These are phyloP conservation scores for Murina feae DNA, from an alignment of 2,113 vertebrate species.

Conservation along the genomic window DNA sequence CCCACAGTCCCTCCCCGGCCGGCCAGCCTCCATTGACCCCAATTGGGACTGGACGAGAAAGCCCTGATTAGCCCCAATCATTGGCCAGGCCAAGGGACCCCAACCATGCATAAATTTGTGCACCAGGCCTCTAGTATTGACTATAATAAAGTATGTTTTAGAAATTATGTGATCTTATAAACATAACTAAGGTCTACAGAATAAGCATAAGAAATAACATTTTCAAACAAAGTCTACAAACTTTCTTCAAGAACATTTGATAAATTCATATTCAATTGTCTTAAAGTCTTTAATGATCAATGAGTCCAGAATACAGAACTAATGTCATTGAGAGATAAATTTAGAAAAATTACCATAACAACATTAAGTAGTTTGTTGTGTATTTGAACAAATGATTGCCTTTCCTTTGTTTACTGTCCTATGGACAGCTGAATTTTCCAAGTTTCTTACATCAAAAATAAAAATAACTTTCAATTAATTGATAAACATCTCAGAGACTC, in stretches of 20 bases:
- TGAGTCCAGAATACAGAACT: not conserved
- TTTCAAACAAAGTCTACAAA: not conserved
- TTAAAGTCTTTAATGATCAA: conserved; percentile 24
- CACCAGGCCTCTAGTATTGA: not conserved
- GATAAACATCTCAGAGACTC: conserved; percentile 28
- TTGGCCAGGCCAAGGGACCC: too few species aligned
- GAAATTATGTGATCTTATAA: not conserved
- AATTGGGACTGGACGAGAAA: too few species aligned
- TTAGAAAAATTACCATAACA: conserved; percentile 8
- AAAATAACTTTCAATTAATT: conserved; percentile 44
- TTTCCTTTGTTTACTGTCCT: not conserved
- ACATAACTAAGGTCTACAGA: not conserved
- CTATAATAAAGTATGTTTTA: not conserved
- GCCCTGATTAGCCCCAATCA: too few species aligned
- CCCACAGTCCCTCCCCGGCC: too few species aligned
- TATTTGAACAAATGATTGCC: not conserved
- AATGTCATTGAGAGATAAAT: conserved; percentile 16
- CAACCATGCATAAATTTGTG: too few species aligned
- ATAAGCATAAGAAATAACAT: not conserved
- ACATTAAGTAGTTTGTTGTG: not conserved
- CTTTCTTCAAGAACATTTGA: conserved; percentile 16
- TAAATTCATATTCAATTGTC: not conserved
- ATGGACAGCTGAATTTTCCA: conserved; percentile 19
- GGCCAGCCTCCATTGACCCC: too few species aligned
- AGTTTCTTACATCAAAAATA: conserved; percentile 4